A percentile compares a stretch with the other conserved stretches of the same genome.
phyloP scores from a whole-genome alignment of 2,797 vertebrate species.

The Channallabes apus region DNA sequence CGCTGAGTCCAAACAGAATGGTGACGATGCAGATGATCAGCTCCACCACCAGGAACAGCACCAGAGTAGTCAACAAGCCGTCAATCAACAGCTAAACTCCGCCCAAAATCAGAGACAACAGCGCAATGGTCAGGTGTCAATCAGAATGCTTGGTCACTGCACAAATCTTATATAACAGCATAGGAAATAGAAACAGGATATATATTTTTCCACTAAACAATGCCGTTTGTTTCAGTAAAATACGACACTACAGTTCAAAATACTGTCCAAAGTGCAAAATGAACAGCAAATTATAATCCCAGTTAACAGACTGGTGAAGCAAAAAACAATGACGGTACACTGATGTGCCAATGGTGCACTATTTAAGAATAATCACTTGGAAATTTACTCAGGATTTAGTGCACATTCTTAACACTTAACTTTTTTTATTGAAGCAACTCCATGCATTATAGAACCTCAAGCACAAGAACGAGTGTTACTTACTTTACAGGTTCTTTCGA shows the following conservation, averaged over 20 bases:
- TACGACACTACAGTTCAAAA: slow-evolving; percentile 32
- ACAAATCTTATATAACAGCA: not conserved
- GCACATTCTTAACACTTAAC: no score
- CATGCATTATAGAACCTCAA: slow-evolving; percentile 47
- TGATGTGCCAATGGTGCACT: not conserved
- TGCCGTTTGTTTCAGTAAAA: not conserved
- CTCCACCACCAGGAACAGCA: slow-evolving; percentile 79
- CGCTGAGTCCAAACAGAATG: slow-evolving; percentile 78
- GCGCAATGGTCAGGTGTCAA: slow-evolving; percentile 1
- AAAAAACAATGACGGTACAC: not conserved
- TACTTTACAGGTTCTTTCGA: slow-evolving; percentile 82
- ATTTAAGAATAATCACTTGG: no score
- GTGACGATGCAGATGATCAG: slow-evolving; percentile 76
- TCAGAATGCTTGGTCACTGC: not conserved
- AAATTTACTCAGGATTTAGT: no score
- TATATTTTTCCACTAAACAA: not conserved
- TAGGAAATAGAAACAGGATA: not conserved
- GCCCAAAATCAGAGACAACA: slow-evolving; percentile 8
- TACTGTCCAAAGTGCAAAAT: slow-evolving; percentile 60
- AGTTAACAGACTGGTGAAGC: not conserved
- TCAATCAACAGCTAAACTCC: slow-evolving; percentile 72
- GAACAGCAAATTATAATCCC: slow-evolving; percentile 7
- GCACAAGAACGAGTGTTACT: slow-evolving; percentile 65
- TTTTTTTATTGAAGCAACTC: slow-evolving; percentile 4
- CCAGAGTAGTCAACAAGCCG: slow-evolving; percentile 74